Evolutionary conservation across 2,797 vertebrate genomes (phyloP).

Genomic region (Halcyon chelicuti): DNA sequence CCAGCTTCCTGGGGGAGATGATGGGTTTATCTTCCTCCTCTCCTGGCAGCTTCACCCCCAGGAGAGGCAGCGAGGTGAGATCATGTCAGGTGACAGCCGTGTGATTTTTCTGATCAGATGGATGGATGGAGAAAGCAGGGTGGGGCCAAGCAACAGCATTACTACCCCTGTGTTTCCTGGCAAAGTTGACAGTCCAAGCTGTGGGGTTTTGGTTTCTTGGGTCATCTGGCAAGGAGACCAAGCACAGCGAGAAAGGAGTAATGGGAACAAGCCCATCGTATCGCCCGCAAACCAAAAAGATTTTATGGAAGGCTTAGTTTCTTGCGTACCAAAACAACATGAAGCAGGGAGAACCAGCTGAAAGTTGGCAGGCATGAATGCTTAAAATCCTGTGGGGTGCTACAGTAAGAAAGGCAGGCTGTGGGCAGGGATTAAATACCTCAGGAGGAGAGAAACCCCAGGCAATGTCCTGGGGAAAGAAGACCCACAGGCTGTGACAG

Average conservation of each 20-base stretch:
- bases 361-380: background rate
- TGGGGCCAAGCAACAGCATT: background rate
- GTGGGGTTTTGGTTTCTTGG: background rate
- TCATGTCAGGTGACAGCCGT: accelerated
- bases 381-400: background rate
- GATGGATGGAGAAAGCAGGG: background rate
- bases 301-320: background rate
- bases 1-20: background rate
- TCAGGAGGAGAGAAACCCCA: background rate
- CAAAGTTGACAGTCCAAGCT: background rate
- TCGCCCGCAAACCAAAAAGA: background rate
- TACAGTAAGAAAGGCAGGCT: background rate
- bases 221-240: background rate
- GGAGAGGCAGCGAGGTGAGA: background rate
- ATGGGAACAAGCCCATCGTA: background rate
- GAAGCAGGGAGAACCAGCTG: background rate
- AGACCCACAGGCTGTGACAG: background rate
- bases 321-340: background rate
- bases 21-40: background rate
- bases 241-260: background rate
- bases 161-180: background rate
- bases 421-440: background rate
- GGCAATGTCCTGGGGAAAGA: background rate
- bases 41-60: background rate
- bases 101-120: background rate